phyloP scores from a whole-genome alignment of 1,140 invertebrate species.

The Wasmannia auropunctata region DNA sequence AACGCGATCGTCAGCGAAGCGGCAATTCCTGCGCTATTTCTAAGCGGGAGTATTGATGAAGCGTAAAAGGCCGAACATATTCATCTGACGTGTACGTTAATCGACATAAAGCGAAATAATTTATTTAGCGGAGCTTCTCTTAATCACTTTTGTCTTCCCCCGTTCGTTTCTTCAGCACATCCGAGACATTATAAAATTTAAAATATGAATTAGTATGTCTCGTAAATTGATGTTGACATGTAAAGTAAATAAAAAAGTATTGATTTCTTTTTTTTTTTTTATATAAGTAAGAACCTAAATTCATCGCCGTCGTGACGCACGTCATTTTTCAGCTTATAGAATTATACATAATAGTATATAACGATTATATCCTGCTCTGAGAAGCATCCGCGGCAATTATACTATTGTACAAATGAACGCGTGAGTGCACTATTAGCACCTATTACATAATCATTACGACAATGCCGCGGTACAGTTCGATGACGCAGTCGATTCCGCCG shows the following conservation, averaged over 20 bases:
- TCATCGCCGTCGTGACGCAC: background rate
- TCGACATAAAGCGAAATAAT: background rate
- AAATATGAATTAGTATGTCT: background rate
- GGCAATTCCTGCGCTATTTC: constrained; percentile 31
- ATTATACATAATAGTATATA: constrained; percentile 31
- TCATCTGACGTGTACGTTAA: background rate
- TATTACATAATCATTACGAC: constrained; percentile 38
- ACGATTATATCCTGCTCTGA: constrained; percentile 43
- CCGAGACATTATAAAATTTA: background rate
- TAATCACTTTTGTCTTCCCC: background rate
- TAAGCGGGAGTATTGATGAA: constrained; percentile 20
- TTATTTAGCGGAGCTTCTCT: constrained; percentile 2
- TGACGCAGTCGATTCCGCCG: constrained; percentile 18
- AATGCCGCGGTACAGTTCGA: constrained; percentile 5
- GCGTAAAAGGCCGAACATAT: constrained; percentile 26
- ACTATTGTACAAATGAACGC: constrained; percentile 25
- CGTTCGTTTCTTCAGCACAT: background rate
- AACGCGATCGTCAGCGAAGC: constrained; percentile 29
- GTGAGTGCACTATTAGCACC: constrained; percentile 38
- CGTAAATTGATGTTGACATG: background rate
- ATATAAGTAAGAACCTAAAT: background rate
- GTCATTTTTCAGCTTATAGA: constrained; percentile 13
- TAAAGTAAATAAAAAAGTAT: background rate
- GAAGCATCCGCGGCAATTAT: constrained; percentile 24
- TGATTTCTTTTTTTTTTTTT: background rate